These are phyloP conservation scores for Cassiopea xamachana DNA, from an alignment of 30 jellyfish, hydroid and myxozoan species.

Conservation along the genomic window DNA sequence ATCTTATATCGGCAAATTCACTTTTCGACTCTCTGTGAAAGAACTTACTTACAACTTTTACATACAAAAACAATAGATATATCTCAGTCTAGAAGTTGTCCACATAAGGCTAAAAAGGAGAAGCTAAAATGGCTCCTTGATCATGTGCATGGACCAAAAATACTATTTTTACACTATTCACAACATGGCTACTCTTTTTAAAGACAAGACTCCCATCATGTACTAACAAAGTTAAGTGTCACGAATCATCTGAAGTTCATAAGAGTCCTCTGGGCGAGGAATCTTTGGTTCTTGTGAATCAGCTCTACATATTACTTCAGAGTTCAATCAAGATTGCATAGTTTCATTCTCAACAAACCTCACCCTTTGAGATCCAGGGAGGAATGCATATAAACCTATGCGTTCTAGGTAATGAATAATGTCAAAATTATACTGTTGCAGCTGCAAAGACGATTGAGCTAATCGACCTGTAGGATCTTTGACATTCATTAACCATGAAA, in stretches of 20 bases:
- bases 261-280: neutral
- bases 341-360: neutral
- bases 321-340: neutral
- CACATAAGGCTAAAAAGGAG: neutral
- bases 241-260: neutral
- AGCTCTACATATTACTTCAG: neutral
- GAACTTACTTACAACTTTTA: neutral
- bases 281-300: neutral
- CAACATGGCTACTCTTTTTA: neutral
- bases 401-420: constrained; percentile 30
- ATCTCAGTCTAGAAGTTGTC: neutral
- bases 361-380: constrained; percentile 5
- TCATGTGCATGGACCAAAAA: neutral
- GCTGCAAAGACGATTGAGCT: constrained; percentile 11
- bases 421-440: constrained; percentile 42
- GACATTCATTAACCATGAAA: constrained; percentile 46
- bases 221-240: neutral
- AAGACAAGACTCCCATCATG: neutral
- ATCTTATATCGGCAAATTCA: neutral
- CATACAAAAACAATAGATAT: neutral
- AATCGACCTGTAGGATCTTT: constrained; percentile 43
- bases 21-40: neutral
- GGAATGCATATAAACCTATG: neutral
- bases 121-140: neutral
- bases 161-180: neutral